These are phyloP conservation scores for Dinocampus coccinellae DNA, from an alignment of 2,888 invertebrate genomes.

Conservation along the genomic window DNA sequence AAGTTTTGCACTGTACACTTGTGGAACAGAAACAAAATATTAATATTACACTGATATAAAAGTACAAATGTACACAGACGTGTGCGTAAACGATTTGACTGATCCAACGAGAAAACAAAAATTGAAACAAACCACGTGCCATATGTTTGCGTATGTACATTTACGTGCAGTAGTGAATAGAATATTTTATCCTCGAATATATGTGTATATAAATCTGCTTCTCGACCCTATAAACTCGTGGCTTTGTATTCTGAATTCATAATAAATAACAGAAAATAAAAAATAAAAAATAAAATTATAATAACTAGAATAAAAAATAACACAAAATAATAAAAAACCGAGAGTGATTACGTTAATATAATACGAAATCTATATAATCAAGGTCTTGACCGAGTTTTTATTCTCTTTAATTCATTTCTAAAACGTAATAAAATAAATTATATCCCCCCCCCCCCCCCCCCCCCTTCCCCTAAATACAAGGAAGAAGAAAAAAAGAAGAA, in stretches of 20 bases:
- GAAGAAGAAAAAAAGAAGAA: too few relatives aligned
- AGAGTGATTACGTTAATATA: not conserved
- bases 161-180: too few relatives aligned
- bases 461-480: too few relatives aligned
- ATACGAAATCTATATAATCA: not conserved
- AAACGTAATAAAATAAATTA: slow-evolving; percentile 2
- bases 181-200: too few relatives aligned
- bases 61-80: too few relatives aligned
- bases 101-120: not conserved
- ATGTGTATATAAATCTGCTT: slow-evolving; percentile 1
- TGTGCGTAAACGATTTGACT: not conserved
- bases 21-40: not conserved
- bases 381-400: not conserved
- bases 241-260: not conserved
- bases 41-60: not conserved
- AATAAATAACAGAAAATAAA: too few relatives aligned
- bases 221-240: not conserved
- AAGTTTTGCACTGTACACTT: not conserved
- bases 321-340: not conserved
- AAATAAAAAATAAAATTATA: not conserved
- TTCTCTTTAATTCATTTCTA: slow-evolving; percentile 1
- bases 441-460: not conserved
- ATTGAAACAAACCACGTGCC: slow-evolving; percentile 41
- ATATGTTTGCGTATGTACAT: slow-evolving; percentile 1
- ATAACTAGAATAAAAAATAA: not conserved